Evolutionary conservation across 2,113 vertebrate species (phyloP), one percentile per base, ranked within the genome.

Genomic region (Microtus pennsylvanicus): DNA sequence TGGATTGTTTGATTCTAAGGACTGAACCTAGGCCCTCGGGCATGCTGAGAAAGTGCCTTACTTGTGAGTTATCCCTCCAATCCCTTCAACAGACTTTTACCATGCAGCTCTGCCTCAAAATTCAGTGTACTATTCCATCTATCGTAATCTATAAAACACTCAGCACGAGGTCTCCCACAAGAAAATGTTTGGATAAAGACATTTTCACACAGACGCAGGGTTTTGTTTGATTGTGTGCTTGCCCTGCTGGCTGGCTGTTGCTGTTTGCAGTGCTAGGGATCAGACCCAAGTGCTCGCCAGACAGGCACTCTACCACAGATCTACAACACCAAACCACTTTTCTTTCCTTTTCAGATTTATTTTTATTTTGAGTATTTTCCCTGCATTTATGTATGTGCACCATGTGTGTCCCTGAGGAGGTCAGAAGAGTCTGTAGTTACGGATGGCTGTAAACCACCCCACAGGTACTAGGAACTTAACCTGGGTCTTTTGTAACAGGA

Each of bases 171-270:
- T 65, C 94, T 92, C 30, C n/a, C 75, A 91, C 72, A 96, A 93
- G 78, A 97, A 65, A 95, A 69, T 90, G 87, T 88, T 93, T 81
- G 35, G 92, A 83, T 33, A 13, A 94, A 45, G n/a, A 67, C 11
- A 87, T 69, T 94, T 80, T 95, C 69, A 95, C 80, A 96, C 7
- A 74, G 55, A 67, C 86, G 28, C 12, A 55, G 38, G 38, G 7
- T n/a, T 78, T 26, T 61, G 30, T 47, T 65, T 87, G 47, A 16
- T 63, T 55, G 55, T 55, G 55, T 38, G 67, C 45, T 75, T 72
- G 14, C 22, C 30, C 9, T 75, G 24, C 11, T 9, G 7, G n/a
- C 38, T 58, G 55, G 55, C 12, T 52, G 85, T n/a, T 52, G 22
- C 7, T 72, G 47, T 78, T 26, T 90, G 30, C 22, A 47, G 12